Percentiles rank a stretch among this genome's conserved stretches.
These are phyloP conservation scores for Drosophila gaucha DNA, from an alignment of 2,888 invertebrate species.

Conservation along the genomic window DNA sequence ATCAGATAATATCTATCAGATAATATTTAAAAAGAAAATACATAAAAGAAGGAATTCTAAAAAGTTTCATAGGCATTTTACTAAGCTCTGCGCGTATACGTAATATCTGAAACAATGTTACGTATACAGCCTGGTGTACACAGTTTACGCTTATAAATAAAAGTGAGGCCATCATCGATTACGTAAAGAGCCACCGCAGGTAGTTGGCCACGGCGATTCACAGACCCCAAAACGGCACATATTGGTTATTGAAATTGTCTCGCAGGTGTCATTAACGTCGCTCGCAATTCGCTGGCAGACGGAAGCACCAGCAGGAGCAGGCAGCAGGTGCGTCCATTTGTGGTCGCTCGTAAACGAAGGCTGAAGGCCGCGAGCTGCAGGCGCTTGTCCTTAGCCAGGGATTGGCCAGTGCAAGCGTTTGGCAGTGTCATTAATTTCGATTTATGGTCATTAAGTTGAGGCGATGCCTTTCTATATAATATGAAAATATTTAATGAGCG, in stretches of 20 bases:
- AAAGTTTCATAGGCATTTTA: neutral
- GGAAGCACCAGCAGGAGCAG: neutral
- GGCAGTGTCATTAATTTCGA: constrained; percentile 76
- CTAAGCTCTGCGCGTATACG: neutral
- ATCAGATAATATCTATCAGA: neutral
- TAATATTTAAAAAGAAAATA: too few species aligned
- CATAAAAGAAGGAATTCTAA: too few species aligned
- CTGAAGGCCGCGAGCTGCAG: constrained; percentile 37
- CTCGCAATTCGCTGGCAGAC: constrained; percentile 45
- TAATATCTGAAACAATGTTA: neutral
- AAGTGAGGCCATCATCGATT: constrained; percentile 55
- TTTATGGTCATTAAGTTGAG: constrained; percentile 78
- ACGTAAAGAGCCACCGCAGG: constrained; percentile 38
- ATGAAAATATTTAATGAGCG: constrained; percentile 71
- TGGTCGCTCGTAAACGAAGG: constrained; percentile 55
- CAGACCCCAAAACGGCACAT: constrained; percentile 62
- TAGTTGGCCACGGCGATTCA: constrained; percentile 22
- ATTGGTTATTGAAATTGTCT: constrained; percentile 81
- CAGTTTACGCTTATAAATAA: constrained; percentile 15
- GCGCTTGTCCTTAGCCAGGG: constrained; percentile 17
- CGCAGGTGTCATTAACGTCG: constrained; percentile 81
- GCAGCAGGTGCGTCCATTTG: constrained; percentile 72
- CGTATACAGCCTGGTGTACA: neutral
- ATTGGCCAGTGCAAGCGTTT: constrained; percentile 30
- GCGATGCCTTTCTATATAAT: constrained; percentile 55